Conservation (phyloP, 2,888 invertebrate species). For the Cenopis cana region DNA sequence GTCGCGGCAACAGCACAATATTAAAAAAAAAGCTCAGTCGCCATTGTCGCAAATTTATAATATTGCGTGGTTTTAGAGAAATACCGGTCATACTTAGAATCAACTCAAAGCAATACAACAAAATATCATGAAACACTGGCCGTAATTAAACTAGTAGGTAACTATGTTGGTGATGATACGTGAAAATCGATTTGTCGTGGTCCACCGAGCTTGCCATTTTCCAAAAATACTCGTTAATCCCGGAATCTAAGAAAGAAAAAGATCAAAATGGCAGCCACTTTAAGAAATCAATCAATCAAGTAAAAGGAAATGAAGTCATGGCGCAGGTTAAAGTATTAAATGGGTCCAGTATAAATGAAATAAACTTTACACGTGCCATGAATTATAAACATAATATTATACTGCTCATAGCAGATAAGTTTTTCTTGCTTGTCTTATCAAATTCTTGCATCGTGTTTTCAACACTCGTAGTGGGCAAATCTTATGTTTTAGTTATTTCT, state of each 20-base stretch:
- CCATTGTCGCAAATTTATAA: not conserved
- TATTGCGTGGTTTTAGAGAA: not conserved
- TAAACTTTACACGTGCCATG: not conserved
- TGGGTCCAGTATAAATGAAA: not conserved
- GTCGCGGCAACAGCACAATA: not conserved
- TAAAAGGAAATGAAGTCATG: too few species aligned
- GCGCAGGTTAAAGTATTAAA: not conserved
- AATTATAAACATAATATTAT: not conserved
- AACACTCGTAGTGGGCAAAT: constrained; percentile 24
- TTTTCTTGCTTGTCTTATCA: constrained; percentile 18
- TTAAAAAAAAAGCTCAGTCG: not conserved
- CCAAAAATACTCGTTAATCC: not conserved
- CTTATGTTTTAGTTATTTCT: constrained; percentile 22
- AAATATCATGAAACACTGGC: not conserved
- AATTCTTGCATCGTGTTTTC: constrained; percentile 22
- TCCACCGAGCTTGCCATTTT: not conserved
- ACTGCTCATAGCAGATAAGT: not conserved
- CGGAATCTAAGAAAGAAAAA: not conserved
- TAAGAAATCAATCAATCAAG: too few species aligned
- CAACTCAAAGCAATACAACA: not conserved
- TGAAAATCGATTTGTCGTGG: constrained; percentile 10
- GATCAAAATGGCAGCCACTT: too few species aligned
- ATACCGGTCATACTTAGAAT: not conserved
- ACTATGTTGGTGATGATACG: not conserved
- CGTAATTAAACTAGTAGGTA: not conserved